Conservation (phyloP, 1,140 invertebrate species). For the Acromyrmex heyeri region DNA sequence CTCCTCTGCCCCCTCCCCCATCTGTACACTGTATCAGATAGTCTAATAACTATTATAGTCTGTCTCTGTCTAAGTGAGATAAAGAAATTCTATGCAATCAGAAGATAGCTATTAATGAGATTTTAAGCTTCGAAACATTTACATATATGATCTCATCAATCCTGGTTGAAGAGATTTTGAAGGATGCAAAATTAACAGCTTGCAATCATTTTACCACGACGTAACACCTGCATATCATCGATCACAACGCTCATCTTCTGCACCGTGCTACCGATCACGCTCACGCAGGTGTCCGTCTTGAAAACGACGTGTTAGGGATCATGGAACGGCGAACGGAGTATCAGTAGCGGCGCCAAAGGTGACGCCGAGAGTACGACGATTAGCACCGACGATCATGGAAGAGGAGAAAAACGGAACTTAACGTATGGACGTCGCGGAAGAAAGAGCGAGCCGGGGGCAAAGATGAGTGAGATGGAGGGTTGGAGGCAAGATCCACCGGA, state of each 20-base stretch:
- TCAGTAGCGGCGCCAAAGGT: slow-evolving; percentile 36
- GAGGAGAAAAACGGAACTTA: background rate
- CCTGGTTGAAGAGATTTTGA: slow-evolving; percentile 10
- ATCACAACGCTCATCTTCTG: slow-evolving; percentile 22
- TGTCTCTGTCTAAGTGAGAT: slow-evolving; percentile 5
- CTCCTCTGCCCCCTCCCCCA: background rate
- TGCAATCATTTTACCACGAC: slow-evolving; percentile 7
- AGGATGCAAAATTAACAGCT: slow-evolving; percentile 33
- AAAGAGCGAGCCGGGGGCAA: slow-evolving; percentile 36
- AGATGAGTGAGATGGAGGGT: slow-evolving; percentile 13
- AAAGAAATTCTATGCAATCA: slow-evolving; percentile 19
- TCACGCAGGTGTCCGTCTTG: slow-evolving; percentile 15
- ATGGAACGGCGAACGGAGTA: background rate
- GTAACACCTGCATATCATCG: slow-evolving; percentile 15
- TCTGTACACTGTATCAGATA: background rate
- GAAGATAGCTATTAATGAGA: slow-evolving; percentile 12
- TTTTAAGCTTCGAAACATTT: slow-evolving; percentile 13
- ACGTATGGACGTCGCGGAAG: background rate
- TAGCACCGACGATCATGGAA: slow-evolving; percentile 1
- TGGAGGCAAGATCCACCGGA: slow-evolving; percentile 46
- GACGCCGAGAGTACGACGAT: slow-evolving; percentile 42
- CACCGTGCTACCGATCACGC: slow-evolving; percentile 6
- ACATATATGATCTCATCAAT: slow-evolving; percentile 27
- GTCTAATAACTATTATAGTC: slow-evolving; percentile 19
- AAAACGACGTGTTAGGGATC: slow-evolving; percentile 15